Evolutionary conservation across 2,113 vertebrate species (phyloP).

Genomic region (Pomatorhinus ruficollis): DNA sequence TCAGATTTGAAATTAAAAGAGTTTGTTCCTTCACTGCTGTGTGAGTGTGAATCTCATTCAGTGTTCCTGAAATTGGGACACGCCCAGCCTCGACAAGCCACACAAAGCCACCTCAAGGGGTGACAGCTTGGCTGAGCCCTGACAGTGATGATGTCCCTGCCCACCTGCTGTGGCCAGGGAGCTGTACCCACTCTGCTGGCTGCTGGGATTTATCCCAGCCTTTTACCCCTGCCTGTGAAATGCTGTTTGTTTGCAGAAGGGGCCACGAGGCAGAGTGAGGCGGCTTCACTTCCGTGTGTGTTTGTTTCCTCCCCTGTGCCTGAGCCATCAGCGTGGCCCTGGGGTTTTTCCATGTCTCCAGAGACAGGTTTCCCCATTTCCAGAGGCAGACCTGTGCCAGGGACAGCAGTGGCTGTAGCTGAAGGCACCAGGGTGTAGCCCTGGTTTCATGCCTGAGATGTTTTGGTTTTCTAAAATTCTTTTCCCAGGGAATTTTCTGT

Average conservation of each 20-base stretch:
- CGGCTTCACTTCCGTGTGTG: fast-evolving
- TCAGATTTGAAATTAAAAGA: too few relatives aligned
- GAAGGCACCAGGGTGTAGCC: background rate
- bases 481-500: too few relatives aligned
- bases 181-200: background rate
- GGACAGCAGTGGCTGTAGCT: fast-evolving
- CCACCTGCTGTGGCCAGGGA: background rate
- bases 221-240: background rate
- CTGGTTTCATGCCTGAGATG: too few relatives aligned
- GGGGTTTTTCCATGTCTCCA: fast-evolving
- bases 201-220: fast-evolving
- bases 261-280: background rate
- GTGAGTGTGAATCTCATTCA: too few relatives aligned
- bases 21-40: too few relatives aligned
- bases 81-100: too few relatives aligned
- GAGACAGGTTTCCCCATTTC: background rate
- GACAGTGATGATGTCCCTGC: fast-evolving
- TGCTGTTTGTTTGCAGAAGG: background rate
- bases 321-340: fast-evolving
- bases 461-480: too few relatives aligned
- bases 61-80: too few relatives aligned
- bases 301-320: background rate
- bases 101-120: background rate
- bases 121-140: fast-evolving
- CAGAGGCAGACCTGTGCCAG: fast-evolving